These are phyloP conservation scores for Lamellibrachia luymesi DNA, from an alignment of 1,140 invertebrate species.

Conservation along the genomic window DNA sequence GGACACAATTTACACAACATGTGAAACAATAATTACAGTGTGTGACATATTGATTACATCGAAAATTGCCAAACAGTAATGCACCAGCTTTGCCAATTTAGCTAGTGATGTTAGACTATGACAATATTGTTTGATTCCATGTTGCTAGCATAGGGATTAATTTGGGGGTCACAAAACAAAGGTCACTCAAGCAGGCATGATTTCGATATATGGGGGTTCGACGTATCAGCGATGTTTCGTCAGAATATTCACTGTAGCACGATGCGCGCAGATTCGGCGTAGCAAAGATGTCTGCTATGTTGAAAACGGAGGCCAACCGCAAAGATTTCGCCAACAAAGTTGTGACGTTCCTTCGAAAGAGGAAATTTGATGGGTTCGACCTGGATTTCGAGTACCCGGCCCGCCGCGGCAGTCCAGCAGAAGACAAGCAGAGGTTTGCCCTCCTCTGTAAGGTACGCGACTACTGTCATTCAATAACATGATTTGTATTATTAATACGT, in stretches of 20 bases:
- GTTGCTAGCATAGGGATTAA: too few species aligned
- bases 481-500: neutral
- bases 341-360: constrained; percentile 83
- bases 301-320: constrained; percentile 22
- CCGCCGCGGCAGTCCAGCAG: constrained; percentile 84
- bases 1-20: too few species aligned
- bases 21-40: too few species aligned
- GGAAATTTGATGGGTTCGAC: constrained; percentile 93
- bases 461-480: neutral
- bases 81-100: too few species aligned
- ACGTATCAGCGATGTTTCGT: neutral
- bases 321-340: constrained; percentile 49
- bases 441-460: constrained; percentile 68
- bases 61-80: too few species aligned
- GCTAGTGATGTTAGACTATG: too few species aligned
- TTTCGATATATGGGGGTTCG: too few species aligned
- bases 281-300: constrained; percentile 58
- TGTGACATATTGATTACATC: too few species aligned
- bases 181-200: too few species aligned
- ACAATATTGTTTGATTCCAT: too few species aligned
- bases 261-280: constrained; percentile 77
- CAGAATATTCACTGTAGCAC: neutral
- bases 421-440: constrained; percentile 78
- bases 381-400: constrained; percentile 96
- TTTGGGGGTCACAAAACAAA: too few species aligned